Evolutionary conservation across 2,113 vertebrate genomes (phyloP).

Genomic region (human): GRCh38 chr9:7709001-7709500

Average conservation of each 20-base stretch:
- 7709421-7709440: neutral
- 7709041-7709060: neutral
- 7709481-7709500: neutral
- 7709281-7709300: neutral
- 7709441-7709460: neutral
- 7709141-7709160: neutral
- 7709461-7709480: neutral
- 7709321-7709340: conserved; percentile 10
- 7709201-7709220: neutral
- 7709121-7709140: neutral
- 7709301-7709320: neutral
- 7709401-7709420: neutral
- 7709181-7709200: neutral
- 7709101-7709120: neutral
- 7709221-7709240: neutral
- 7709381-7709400: neutral
- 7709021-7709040: neutral
- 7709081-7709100: neutral
- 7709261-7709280: neutral
- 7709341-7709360: neutral
- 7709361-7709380: neutral
- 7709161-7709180: neutral
- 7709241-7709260: neutral
- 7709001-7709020: neutral
- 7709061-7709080: neutral